Evolutionary conservation across 2,113 vertebrate species (phyloP), one percentile per base, ranked within the genome.

Genomic region (Lates calcarifer): DNA sequence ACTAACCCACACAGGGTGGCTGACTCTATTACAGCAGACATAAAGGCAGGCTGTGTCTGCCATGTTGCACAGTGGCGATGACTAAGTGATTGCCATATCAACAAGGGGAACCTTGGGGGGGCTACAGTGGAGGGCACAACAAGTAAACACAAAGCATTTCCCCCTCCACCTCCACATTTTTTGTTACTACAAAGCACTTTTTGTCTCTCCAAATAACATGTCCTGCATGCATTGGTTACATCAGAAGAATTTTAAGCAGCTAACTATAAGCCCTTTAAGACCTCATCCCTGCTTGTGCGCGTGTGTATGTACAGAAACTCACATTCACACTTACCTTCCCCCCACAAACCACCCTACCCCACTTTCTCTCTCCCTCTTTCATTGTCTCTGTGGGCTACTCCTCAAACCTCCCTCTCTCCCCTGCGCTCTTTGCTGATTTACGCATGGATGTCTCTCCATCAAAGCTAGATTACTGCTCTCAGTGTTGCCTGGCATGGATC

Each of bases 221-320:
- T 90, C 70, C 72, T 84, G 85, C 84, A 79, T 85, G 81, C 83
- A 89, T 86, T 92, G 90, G 91, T 93, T 93, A 89, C 91, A 88
- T 93, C 89, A 91, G 91, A 95, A 93, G 94, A 95, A 95, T 95
- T 94, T 95, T 94, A 95, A 95, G 91, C 91, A 94, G 95, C 93
- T 95, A 93, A 95, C 77, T 82, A 79, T 95, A 95, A 95, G 93
- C 93, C 91, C 90, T 87, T 84, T 94, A 94, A 94, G 87, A 91
- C 92, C 92, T 75, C 84, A 85, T 79, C 77, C 69, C 66, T 73
- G 81, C 81, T 55, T 29, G 61, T 74, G 77, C 33, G 20, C 74
- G 78, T 82, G 77, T 81, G 65, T 53, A 71, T 61, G 63, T 53
- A 81, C 79, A 77, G 51, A 82, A 56, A 57, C 56, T 62, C 75